Percentiles rank a stretch among this genome's conserved stretches.
Evolutionary conservation across 1,140 invertebrate species (phyloP).

Genomic region (Cydia splendana): DNA sequence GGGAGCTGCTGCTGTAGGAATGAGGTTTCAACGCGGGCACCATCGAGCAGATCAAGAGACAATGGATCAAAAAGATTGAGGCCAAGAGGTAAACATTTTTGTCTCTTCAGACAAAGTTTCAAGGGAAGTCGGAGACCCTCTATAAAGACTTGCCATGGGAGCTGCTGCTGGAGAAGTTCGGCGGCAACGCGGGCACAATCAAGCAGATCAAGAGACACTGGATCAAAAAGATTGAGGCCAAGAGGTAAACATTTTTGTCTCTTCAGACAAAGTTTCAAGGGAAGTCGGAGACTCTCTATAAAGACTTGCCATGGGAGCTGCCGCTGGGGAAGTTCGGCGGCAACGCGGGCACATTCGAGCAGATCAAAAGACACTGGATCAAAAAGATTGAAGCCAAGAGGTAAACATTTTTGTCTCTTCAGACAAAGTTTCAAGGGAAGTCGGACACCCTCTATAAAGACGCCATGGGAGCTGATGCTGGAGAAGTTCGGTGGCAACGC

Average conservation of each 20-base stretch:
- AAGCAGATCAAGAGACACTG: conserved; percentile 80
- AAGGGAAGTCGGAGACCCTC: conserved; percentile 81
- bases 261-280: too few relatives aligned
- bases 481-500: conserved; percentile 83
- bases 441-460: conserved; percentile 81
- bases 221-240: conserved; percentile 72
- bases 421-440: conserved; percentile 83
- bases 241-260: conserved; percentile 55
- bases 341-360: too few relatives aligned
- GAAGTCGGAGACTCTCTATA: too few relatives aligned
- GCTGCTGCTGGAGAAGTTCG: conserved; percentile 84
- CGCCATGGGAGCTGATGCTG: conserved; percentile 82
- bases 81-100: neutral
- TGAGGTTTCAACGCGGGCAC: too few relatives aligned
- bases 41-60: too few relatives aligned
- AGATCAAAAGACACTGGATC: too few relatives aligned
- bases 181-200: conserved; percentile 81
- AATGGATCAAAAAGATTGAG: too few relatives aligned
- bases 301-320: too few relatives aligned
- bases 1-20: too few relatives aligned
- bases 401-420: conserved; percentile 33
- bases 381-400: too few relatives aligned
- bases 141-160: conserved; percentile 82
- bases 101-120: conserved; percentile 81
- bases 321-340: too few relatives aligned